Conservation (phyloP, 2,888 invertebrate species). For the Mesodorylaimus sp. region DNA sequence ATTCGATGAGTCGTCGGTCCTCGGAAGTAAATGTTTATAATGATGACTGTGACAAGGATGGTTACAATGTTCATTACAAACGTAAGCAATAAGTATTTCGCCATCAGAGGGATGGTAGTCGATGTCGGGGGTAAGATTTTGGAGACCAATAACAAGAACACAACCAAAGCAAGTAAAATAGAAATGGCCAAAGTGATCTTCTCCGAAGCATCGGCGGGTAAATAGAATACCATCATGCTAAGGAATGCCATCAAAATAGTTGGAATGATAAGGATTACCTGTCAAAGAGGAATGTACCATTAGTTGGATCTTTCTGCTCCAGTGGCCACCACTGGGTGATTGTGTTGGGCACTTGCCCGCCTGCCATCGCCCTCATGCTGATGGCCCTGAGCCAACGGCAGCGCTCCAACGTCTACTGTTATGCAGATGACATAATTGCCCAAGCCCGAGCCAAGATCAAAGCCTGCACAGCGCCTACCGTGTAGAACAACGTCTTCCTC, state of each 20-base stretch:
- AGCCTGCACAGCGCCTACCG: too few relatives aligned
- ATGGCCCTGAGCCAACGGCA: too few relatives aligned
- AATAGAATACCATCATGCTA: slow-evolving; percentile 89
- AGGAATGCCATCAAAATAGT: slow-evolving; percentile 97
- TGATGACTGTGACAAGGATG: slow-evolving; percentile 95
- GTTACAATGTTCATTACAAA: slow-evolving; percentile 99
- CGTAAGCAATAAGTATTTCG: slow-evolving; percentile 88
- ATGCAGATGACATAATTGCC: too few relatives aligned
- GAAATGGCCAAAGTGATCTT: slow-evolving; percentile 72
- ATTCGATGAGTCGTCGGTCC: slow-evolving; percentile 86
- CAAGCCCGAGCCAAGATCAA: too few relatives aligned
- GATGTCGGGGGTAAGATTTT: slow-evolving; percentile 98
- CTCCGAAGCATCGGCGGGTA: slow-evolving; percentile 96
- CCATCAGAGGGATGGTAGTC: slow-evolving; percentile 61
- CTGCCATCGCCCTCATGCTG: too few relatives aligned
- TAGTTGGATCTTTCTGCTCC: too few relatives aligned
- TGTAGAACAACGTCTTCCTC: slow-evolving; percentile 93
- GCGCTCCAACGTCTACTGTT: too few relatives aligned
- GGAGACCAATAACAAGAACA: slow-evolving; percentile 91
- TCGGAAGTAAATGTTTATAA: slow-evolving; percentile 98
- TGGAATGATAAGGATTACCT: slow-evolving; percentile 93
- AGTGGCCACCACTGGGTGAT: too few relatives aligned
- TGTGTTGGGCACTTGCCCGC: too few relatives aligned
- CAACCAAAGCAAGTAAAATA: slow-evolving; percentile 94
- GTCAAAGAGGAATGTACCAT: too few relatives aligned